These are phyloP conservation scores for Aphidius ervi DNA, from an alignment of 1,140 invertebrate genomes.

Conservation along the genomic window DNA sequence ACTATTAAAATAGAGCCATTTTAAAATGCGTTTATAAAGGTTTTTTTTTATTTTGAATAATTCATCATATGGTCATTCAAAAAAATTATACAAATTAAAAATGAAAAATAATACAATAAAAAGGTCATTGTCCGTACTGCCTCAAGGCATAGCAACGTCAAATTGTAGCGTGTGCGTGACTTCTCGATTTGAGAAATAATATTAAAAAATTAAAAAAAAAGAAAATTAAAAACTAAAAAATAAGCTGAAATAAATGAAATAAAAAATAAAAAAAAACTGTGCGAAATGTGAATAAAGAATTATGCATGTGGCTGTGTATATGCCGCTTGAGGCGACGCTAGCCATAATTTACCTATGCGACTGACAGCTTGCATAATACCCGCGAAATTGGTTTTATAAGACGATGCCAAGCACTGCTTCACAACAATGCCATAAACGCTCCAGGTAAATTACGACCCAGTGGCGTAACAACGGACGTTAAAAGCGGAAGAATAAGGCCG, in stretches of 20 bases:
- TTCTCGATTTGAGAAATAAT: conserved; percentile 17
- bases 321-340: conserved; percentile 40
- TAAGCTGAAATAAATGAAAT: background rate
- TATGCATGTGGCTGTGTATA: conserved; percentile 31
- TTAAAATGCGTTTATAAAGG: background rate
- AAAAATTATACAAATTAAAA: background rate
- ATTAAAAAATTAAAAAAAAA: background rate
- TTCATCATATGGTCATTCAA: background rate
- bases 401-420: conserved; percentile 46
- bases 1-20: conserved; percentile 14
- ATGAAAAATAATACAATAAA: conserved; percentile 8
- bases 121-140: conserved; percentile 17
- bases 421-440: conserved; percentile 51
- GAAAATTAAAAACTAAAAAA: conserved; percentile 5
- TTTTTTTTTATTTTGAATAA: too few relatives aligned
- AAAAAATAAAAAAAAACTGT: background rate
- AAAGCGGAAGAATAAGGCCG: conserved; percentile 17
- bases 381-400: conserved; percentile 54
- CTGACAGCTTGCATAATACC: conserved; percentile 53
- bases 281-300: conserved; percentile 9
- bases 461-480: conserved; percentile 34
- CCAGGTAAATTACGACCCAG: conserved; percentile 46
- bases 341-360: conserved; percentile 48
- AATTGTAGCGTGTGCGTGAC: conserved; percentile 22
- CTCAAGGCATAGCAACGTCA: conserved; percentile 21